Conservation (phyloP, 2,888 invertebrate species). For the Drosophila multiciliata region DNA sequence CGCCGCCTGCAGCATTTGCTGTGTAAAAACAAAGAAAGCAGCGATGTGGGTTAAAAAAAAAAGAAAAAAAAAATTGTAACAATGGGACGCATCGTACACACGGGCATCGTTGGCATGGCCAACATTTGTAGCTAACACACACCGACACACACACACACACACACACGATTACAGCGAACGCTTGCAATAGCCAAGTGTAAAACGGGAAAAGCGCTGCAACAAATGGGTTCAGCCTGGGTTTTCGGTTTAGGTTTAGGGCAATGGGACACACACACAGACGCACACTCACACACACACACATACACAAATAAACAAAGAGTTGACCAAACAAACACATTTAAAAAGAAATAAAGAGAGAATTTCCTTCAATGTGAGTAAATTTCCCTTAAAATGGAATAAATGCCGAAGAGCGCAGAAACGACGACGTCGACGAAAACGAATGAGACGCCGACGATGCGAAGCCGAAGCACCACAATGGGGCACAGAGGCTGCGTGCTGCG, state of each 20-base stretch:
- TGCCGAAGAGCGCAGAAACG: constrained; percentile 25
- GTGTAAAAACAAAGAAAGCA: constrained; percentile 56
- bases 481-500: constrained; percentile 47
- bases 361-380: constrained; percentile 50
- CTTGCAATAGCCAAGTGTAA: constrained; percentile 62
- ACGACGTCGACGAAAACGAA: constrained; percentile 2
- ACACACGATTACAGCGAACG: constrained; percentile 6
- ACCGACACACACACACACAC: constrained; percentile 8
- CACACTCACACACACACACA: neutral
- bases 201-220: constrained; percentile 78
- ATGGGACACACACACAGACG: constrained; percentile 47
- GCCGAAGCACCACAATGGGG: constrained; percentile 24
- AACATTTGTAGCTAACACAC: constrained; percentile 58
- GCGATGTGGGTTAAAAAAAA: constrained; percentile 69
- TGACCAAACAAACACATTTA: constrained; percentile 18
- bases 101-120: constrained; percentile 60
- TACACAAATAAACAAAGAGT: neutral
- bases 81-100: constrained; percentile 72
- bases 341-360: constrained; percentile 34
- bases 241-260: constrained; percentile 53
- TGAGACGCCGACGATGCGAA: constrained; percentile 4
- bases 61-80: constrained; percentile 73
- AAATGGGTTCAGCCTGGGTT: constrained; percentile 64
- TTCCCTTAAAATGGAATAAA: constrained; percentile 39
- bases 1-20: constrained; percentile 40